A percentile compares a stretch with the other conserved stretches of the same genome.
Evolutionary conservation across 2,888 invertebrate genomes (phyloP).

Genomic region (Phlogophora meticulosa): DNA sequence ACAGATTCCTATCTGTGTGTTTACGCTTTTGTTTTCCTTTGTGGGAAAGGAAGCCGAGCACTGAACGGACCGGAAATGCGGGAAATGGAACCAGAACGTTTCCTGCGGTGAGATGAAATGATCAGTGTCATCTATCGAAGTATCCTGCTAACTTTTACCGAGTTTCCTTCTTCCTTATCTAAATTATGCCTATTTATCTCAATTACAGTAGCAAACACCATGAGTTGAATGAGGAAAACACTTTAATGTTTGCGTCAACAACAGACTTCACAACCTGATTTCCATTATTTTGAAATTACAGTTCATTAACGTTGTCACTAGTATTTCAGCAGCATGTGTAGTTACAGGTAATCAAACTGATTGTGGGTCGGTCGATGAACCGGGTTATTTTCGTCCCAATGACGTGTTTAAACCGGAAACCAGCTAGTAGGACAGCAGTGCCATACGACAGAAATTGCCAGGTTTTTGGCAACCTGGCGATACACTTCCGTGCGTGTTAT

Average conservation of each 20-base stretch:
- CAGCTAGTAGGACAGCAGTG: conserved; percentile 42
- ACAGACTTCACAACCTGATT: conserved; percentile 12
- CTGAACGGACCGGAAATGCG: conserved; percentile 11
- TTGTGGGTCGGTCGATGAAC: conserved; percentile 61
- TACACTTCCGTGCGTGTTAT: conserved; percentile 31
- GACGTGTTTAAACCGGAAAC: conserved; percentile 49
- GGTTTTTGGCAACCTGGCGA: conserved; percentile 43
- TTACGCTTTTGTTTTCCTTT: conserved; percentile 38
- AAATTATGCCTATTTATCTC: neutral
- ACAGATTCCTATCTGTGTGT: conserved; percentile 39
- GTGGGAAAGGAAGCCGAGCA: conserved; percentile 6
- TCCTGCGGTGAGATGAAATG: conserved; percentile 14
- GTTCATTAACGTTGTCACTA: conserved; percentile 38
- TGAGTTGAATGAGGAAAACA: conserved; percentile 5
- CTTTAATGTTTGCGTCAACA: conserved; percentile 2
- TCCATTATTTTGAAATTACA: conserved; percentile 18
- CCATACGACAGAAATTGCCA: conserved; percentile 16
- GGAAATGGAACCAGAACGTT: conserved; percentile 35
- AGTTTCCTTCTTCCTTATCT: neutral
- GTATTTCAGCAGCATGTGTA: conserved; percentile 29
- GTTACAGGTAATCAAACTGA: conserved; percentile 38
- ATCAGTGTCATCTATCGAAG: neutral
- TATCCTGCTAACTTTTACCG: neutral
- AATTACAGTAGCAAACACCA: neutral
- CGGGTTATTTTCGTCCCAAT: conserved; percentile 53